Conservation (phyloP, 2,113 vertebrate genomes). For the Madoqua kirkii region DNA sequence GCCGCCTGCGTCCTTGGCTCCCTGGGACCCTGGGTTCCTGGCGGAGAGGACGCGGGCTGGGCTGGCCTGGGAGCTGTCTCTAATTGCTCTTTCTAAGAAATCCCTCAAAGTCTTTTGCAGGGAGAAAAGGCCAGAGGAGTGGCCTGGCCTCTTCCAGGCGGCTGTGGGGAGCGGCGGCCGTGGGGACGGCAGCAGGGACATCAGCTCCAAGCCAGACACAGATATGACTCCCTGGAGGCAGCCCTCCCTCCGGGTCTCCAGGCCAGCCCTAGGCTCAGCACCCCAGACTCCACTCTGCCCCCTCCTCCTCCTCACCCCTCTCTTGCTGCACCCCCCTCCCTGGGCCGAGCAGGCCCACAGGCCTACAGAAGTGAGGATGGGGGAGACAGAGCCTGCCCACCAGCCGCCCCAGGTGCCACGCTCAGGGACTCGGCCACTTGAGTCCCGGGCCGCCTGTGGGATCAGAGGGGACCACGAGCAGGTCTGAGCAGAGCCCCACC, state of each 20-base stretch:
- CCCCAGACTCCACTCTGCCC: background rate
- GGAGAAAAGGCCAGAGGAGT: background rate
- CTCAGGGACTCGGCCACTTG: background rate
- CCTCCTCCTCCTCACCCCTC: background rate
- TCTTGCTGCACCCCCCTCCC: background rate
- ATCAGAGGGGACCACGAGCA: background rate
- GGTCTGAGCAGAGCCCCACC: background rate
- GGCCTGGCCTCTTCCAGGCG: background rate
- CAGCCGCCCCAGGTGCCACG: background rate
- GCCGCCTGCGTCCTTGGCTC: background rate
- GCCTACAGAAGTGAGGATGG: background rate
- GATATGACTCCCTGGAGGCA: background rate
- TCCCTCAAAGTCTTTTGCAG: constrained; percentile 12
- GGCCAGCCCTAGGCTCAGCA: fast-evolving
- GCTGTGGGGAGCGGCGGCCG: background rate
- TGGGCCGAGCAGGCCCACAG: background rate
- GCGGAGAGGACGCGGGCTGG: background rate
- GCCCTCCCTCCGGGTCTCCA: background rate
- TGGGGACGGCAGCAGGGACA: background rate
- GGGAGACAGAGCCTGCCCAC: background rate
- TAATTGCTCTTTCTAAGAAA: constrained; percentile 51
- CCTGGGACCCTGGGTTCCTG: background rate
- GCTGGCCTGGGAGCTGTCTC: background rate
- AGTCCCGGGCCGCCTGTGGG: background rate
- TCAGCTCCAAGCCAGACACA: background rate